phyloP scores from a whole-genome alignment of 2,888 invertebrate species.

The Gastrophysa polygoni region DNA sequence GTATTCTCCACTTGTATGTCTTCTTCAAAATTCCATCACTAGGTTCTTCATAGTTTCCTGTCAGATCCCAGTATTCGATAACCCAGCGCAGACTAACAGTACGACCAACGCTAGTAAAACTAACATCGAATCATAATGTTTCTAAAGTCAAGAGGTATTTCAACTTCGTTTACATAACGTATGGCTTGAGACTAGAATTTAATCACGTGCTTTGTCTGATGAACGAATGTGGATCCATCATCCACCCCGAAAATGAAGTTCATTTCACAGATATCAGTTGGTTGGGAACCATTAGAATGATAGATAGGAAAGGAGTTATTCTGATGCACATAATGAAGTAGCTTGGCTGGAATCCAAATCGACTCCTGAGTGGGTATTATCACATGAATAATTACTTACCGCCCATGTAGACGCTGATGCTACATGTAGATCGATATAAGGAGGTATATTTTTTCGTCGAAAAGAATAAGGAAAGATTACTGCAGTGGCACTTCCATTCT shows the following conservation, averaged over 20 bases:
- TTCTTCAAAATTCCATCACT: neutral
- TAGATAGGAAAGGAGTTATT: too few relatives aligned
- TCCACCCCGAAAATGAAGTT: neutral
- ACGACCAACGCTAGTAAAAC: neutral
- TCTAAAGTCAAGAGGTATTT: neutral
- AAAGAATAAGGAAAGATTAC: too few relatives aligned
- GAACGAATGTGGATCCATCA: neutral
- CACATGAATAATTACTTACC: too few relatives aligned
- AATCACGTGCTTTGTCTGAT: too few relatives aligned
- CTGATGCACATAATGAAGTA: neutral
- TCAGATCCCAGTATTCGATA: neutral
- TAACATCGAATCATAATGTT: neutral
- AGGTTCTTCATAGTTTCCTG: neutral
- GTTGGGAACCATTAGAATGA: neutral
- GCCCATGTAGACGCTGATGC: too few relatives aligned
- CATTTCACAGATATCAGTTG: neutral
- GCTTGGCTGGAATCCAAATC: too few relatives aligned
- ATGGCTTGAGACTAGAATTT: neutral
- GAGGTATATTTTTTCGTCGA: too few relatives aligned
- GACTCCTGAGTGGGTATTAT: too few relatives aligned
- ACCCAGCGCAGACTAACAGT: neutral
- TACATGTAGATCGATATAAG: too few relatives aligned
- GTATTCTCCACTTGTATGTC: neutral
- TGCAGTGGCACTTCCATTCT: too few relatives aligned
- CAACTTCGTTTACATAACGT: neutral